Evolutionary conservation across 2,113 vertebrate species (phyloP), one percentile per base, ranked within the genome.

Genomic region (Pangasianodon hypophthalmus): DNA sequence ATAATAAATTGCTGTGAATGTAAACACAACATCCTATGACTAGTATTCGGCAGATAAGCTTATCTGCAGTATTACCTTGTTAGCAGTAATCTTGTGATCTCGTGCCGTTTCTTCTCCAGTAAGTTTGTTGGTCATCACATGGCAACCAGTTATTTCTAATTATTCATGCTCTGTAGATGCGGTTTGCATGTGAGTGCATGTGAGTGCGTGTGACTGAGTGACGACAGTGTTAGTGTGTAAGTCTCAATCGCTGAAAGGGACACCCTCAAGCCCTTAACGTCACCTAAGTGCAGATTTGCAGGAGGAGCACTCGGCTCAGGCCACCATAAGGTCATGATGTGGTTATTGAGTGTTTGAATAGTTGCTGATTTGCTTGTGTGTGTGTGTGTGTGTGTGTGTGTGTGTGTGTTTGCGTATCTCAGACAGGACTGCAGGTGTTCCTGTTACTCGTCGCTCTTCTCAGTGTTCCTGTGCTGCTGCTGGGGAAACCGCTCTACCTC

Each of bases 401-500:
- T 32, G 10, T 67, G 62, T 75, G 19, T 73, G 32, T 73, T 6
- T 79, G 48, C 18, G 64, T 84, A 10, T 32, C 52, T 88, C 93
- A 99, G 98, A 32, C 86, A 56, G 96, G 96, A 26, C 88, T 99
- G 48, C 98, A 99, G 95, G 92, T 93, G 13, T 96, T 98, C 93
- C 93, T 99, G 82, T 88, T 99, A 46, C 90, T 95, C 0, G 44
- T 98, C 80, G 97, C 97, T 2, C 88, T 97, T 4, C 93, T 99
- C 85, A 97, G 96, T 0, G 97, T 99, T 85, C 98, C 98, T 1
- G 96, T 99, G 1, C 94, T 99, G 91, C 95, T 99, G 89, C 80
- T 98, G 90, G 98, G 98, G 37, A 99, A 98, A 92, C 98, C 98
- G 0, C 87, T 98, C 46, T 99, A 99, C 94, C 95, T 99, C 60